phyloP scores from a whole-genome alignment of 2,113 vertebrate species.

The Chiloscyllium plagiosum region DNA sequence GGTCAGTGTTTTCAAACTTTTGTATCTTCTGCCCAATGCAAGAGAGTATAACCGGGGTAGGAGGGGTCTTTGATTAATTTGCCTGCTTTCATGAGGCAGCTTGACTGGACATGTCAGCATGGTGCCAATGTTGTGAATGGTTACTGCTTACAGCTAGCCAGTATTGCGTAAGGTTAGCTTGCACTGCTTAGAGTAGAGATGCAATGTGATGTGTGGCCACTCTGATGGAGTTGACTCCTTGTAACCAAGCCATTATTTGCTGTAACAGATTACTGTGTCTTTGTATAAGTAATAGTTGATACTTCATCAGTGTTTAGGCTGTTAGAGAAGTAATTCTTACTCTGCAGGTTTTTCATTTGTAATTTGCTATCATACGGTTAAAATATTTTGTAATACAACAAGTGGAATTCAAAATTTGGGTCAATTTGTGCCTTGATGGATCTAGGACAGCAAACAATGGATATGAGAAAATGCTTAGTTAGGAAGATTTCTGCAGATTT shows the following conservation, averaged over 20 bases:
- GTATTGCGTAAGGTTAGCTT: too few relatives aligned
- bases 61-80: too few relatives aligned
- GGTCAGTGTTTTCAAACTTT: too few relatives aligned
- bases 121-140: too few relatives aligned
- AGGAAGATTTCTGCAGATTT: neutral
- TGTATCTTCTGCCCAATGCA: too few relatives aligned
- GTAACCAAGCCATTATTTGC: neutral
- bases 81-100: too few relatives aligned
- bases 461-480: neutral
- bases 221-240: neutral
- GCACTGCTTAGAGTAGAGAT: too few relatives aligned
- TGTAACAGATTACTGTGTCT: neutral
- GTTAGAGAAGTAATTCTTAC: neutral
- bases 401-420: slow-evolving; percentile 19
- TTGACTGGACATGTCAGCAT: too few relatives aligned
- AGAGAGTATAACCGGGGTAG: too few relatives aligned
- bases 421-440: slow-evolving; percentile 20
- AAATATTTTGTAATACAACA: neutral
- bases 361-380: neutral
- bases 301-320: neutral
- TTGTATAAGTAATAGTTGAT: neutral
- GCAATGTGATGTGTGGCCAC: neutral
- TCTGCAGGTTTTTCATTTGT: neutral
- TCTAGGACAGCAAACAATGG: slow-evolving; percentile 19
- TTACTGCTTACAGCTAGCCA: too few relatives aligned